Conservation (phyloP, 2,888 invertebrate species). For the Plebejus melissa region DNA sequence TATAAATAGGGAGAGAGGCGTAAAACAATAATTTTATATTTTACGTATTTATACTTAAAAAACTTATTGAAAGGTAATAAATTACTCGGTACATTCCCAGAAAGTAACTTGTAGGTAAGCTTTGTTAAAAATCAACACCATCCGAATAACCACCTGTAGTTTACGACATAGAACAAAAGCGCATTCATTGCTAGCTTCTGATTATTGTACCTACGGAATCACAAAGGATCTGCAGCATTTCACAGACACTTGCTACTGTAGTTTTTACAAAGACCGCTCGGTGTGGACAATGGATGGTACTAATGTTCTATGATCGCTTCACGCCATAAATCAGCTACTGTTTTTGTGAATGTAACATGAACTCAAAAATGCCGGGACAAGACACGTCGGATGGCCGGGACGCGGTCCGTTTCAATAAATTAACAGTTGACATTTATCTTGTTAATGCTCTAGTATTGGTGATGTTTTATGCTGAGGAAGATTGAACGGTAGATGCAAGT, state of each 20-base stretch:
- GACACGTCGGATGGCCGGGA: constrained; percentile 31
- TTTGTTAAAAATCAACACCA: constrained; percentile 32
- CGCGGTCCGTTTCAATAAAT: constrained; percentile 36
- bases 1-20: too few relatives aligned
- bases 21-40: too few relatives aligned
- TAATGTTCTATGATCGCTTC: constrained; percentile 74
- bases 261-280: constrained; percentile 61
- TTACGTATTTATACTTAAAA: neutral
- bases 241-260: constrained; percentile 46
- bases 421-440: constrained; percentile 7
- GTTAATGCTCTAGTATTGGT: neutral
- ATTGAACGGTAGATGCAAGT: too few relatives aligned
- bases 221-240: constrained; percentile 30
- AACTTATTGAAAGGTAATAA: neutral
- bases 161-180: constrained; percentile 68
- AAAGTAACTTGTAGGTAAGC: neutral
- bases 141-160: constrained; percentile 62
- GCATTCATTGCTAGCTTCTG: constrained; percentile 33
- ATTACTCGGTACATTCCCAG: neutral
- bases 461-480: neutral
- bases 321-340: constrained; percentile 63
- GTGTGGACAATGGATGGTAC: constrained; percentile 65
- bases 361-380: constrained; percentile 33
- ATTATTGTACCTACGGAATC: constrained; percentile 5
- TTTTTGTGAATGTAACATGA: constrained; percentile 36